Evolutionary conservation across 1,140 invertebrate species (phyloP).

Genomic region (Hylaeus volcanicus): DNA sequence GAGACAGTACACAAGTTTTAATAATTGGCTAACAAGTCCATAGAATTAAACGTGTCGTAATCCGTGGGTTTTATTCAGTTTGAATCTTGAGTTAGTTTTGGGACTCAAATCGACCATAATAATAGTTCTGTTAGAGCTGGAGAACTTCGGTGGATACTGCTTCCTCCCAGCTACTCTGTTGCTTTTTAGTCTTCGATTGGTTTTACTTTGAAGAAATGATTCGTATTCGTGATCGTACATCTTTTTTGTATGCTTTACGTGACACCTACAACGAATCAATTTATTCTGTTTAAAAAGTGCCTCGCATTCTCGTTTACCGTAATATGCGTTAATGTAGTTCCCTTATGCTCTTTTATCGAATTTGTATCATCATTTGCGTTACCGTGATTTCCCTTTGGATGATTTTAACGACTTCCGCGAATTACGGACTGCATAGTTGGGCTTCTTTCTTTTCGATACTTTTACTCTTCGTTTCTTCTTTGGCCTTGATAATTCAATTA

Average conservation of each 20-base stretch:
- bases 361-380: background rate
- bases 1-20: too few relatives aligned
- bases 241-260: background rate
- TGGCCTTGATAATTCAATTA: constrained; percentile 57
- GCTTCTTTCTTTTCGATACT: background rate
- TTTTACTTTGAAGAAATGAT: background rate
- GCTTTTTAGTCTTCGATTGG: background rate
- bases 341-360: too few relatives aligned
- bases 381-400: constrained; percentile 19
- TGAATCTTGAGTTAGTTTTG: background rate
- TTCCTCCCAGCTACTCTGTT: background rate
- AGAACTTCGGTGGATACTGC: background rate
- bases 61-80: background rate
- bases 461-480: constrained; percentile 16
- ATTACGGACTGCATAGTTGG: constrained; percentile 20
- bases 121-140: constrained; percentile 41
- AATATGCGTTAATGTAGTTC: too few relatives aligned
- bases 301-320: too few relatives aligned
- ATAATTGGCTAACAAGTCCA: too few relatives aligned
- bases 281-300: background rate
- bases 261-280: background rate
- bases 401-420: constrained; percentile 7
- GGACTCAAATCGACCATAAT: constrained; percentile 25
- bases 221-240: background rate
- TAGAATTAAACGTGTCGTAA: background rate